Evolutionary conservation across 1,140 invertebrate genomes (phyloP).

Genomic region (Hypsibius dujardini): DNA sequence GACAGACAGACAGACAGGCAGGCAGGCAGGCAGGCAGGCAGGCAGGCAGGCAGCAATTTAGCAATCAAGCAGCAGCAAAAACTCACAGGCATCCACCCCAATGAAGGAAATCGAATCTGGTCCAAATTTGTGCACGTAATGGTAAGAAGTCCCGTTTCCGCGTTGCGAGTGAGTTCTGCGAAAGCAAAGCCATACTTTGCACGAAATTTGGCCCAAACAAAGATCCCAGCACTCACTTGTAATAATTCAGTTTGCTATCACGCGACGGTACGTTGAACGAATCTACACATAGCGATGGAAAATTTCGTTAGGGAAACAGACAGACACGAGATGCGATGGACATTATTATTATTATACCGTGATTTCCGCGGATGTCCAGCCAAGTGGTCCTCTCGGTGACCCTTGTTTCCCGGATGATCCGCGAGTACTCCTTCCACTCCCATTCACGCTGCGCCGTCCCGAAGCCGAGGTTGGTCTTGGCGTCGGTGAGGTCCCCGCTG

Average conservation of each 20-base stretch:
- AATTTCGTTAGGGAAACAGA: conserved; percentile 18
- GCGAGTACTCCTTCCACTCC: conserved; percentile 66
- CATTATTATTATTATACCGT: conserved; percentile 45
- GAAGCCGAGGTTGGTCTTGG: conserved; percentile 54
- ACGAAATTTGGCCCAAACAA: neutral
- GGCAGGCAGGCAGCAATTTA: neutral
- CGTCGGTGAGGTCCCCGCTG: conserved; percentile 74
- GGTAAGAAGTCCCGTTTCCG: conserved; percentile 60
- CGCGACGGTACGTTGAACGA: conserved; percentile 62
- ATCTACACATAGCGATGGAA: conserved; percentile 45
- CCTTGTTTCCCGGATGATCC: conserved; percentile 48
- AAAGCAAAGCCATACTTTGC: conserved; percentile 14
- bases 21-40: too few species aligned
- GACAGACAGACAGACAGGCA: too few species aligned
- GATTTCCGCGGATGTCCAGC: conserved; percentile 83
- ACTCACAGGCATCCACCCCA: conserved; percentile 63
- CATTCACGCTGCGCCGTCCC: conserved; percentile 60
- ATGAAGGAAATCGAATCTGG: conserved; percentile 54
- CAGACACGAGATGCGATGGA: conserved; percentile 19
- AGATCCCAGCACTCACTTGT: conserved; percentile 30
- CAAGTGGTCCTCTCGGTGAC: conserved; percentile 52
- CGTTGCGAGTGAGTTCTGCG: conserved; percentile 46
- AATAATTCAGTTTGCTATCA: conserved; percentile 54
- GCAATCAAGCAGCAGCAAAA: neutral
- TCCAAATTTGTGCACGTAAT: conserved; percentile 42